These are phyloP conservation scores for Sinonovacula constricta DNA, from an alignment of 1,140 invertebrate species.

Conservation along the genomic window DNA sequence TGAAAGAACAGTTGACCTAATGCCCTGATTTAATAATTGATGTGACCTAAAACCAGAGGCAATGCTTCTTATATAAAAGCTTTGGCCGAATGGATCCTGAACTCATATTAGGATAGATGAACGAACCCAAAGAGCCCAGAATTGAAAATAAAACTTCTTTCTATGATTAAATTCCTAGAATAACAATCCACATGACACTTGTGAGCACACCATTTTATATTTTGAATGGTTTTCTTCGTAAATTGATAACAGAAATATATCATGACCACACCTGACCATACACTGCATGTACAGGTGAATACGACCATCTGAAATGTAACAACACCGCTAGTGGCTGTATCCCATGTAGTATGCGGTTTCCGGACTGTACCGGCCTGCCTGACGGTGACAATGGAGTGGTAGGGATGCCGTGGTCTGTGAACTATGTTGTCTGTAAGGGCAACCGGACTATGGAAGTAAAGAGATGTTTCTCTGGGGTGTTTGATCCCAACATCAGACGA, in stretches of 20 bases:
- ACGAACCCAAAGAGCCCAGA: too few relatives aligned
- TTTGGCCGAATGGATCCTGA: too few relatives aligned
- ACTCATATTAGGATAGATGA: too few relatives aligned
- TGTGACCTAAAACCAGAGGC: too few relatives aligned
- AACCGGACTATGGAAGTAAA: constrained; percentile 55
- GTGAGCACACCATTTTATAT: background rate
- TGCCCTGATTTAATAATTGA: too few relatives aligned
- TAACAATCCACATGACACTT: background rate
- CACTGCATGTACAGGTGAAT: constrained; percentile 58
- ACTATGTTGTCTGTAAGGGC: constrained; percentile 50
- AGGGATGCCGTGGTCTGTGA: constrained; percentile 51
- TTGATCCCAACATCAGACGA: constrained; percentile 39
- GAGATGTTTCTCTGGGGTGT: constrained; percentile 37
- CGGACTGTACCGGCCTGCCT: constrained; percentile 51
- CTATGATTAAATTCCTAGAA: background rate
- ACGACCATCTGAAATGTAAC: constrained; percentile 54
- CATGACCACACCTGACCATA: too few relatives aligned
- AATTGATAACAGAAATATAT: background rate
- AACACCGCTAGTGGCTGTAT: constrained; percentile 16
- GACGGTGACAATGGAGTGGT: constrained; percentile 54
- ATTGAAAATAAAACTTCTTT: background rate
- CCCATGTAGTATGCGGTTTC: constrained; percentile 42
- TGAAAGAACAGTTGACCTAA: too few relatives aligned
- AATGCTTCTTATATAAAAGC: too few relatives aligned
- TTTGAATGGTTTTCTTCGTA: background rate